Base-by-base conservation (phyloP, 2,113 vertebrate genomes). In the Lampris incognitus region DNA sequence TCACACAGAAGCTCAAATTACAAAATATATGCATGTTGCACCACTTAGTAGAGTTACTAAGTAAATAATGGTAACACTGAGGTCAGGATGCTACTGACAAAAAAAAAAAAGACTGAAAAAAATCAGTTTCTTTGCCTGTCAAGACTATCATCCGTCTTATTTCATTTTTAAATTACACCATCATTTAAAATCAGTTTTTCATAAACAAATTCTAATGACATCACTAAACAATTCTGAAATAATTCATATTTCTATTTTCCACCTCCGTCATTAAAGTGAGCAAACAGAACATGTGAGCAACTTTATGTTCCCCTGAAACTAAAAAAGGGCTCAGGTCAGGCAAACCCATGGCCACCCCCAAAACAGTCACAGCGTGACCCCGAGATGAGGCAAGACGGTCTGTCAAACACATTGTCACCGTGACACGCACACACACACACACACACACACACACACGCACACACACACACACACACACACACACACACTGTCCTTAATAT, bases 351-450 rank as follows among this genome's bases (percentile, higher is more conserved):
- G 72, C 76, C 81, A 66, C 41, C 54, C 9, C 8, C 36, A 7
- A 42, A 48, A 73, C 38, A 84, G 79, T 70, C 58, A 82, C 1
- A 69, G 64, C 80, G 84, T 65, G 74, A 38, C 10, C 44, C 1
- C 0, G 37, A 59, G 37, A 4, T 51, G 67, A 70, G 71, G 54
- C 60, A 73, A 2, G 75, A 66, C 68, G 55, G 67, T 51, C 69
- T 73, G 70, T 85, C 78, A 79, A 74, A 78, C 66, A 68, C 70
- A 6, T 36, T 9, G 50, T 50, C 69, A 58, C 66, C 3, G 1
- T 39, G 57, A 78, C 48, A 73, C 8, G 57, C 7, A 62, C 6
- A 46, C 37, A 50, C 9, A 74, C 48, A 68, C 39, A 41, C 11
- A 50, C 57, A 36, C 56, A 59, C 8, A 57, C 24, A 24, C 24